Conservation (phyloP, 2,888 invertebrate species). For the Lottia gigantea region DNA sequence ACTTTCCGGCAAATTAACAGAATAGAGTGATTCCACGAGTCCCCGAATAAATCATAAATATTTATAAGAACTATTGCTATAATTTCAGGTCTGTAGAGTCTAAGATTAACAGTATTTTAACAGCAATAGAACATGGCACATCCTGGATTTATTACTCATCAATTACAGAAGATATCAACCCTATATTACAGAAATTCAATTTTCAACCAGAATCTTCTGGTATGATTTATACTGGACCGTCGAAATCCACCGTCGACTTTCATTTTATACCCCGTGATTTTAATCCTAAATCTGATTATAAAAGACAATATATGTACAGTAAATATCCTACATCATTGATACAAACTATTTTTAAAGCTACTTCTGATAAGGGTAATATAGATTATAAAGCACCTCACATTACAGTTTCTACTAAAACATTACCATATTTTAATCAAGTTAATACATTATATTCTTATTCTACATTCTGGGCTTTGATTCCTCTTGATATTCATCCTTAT, state of each 20-base stretch:
- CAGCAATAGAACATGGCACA: not conserved
- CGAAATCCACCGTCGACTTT: not conserved
- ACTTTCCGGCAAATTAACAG: too few species aligned
- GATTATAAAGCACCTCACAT: not conserved
- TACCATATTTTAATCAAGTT: not conserved
- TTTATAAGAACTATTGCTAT: not conserved
- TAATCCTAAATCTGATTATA: not conserved
- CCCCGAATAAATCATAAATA: too few species aligned
- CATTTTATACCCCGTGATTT: not conserved
- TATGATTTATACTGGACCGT: not conserved
- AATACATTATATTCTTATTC: not conserved
- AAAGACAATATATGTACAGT: not conserved
- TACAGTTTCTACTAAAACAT: not conserved
- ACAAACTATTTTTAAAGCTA: not conserved
- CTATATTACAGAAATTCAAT: not conserved
- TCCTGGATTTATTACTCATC: not conserved
- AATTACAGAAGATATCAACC: not conserved
- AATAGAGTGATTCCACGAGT: too few species aligned
- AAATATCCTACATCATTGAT: not conserved
- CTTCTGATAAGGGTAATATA: not conserved
- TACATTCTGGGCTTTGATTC: conserved; percentile 6
- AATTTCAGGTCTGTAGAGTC: not conserved
- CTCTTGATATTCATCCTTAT: not conserved
- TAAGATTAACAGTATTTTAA: not conserved
- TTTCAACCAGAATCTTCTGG: not conserved